Evolutionary conservation across 1,140 invertebrate genomes (phyloP), one percentile per base, ranked within the genome.

Genomic region (Brachionus koreanus): DNA sequence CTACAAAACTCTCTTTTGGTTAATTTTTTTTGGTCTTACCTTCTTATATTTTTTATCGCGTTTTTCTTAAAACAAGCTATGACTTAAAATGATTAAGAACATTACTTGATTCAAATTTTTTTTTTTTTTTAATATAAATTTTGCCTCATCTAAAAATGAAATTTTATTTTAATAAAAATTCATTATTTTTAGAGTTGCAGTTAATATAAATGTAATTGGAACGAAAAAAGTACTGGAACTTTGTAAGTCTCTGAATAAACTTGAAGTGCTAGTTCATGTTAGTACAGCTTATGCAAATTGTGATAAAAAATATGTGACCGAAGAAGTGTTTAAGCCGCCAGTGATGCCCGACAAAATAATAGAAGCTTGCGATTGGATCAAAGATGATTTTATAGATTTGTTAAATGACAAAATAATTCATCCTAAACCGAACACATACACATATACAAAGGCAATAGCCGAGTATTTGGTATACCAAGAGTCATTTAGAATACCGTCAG

Each of bases 311-410:
- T 86, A 86, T 77, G 89, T 90, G 16, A 87, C 88, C 67, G 89
- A 90, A 84, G 86, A 84, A 86, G 92, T 98, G 0, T 98, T 98
- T 87, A 92, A 93, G 39, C 93, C 95, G 0, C 93, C 94, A 10
- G 92, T 93, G 0, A 91, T 97, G 89, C 95, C 96, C 0, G 91
- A 96, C 84, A 92, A 94, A 87, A 91, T 98, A 9, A 94, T 98
- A 25, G 92, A 95, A 86, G 92, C 92, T 25, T 90, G 95, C 52
- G 93, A 96, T 87, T 89, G 83, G 52, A 25, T 83, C 10, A 75
- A 83, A 4, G 88, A 90, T 82, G 92, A 94, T 3, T 91, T 92
- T 0, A 86, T 97, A 4, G 91, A 92, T 69, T 89, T 91, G 12
- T 88, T 93, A 63, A 94, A 93, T 19, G 90, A 92, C 9, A 92